Base-by-base conservation (phyloP, 35 echinoderm and acorn worm species). In the Eucidaris tribuloides region DNA sequence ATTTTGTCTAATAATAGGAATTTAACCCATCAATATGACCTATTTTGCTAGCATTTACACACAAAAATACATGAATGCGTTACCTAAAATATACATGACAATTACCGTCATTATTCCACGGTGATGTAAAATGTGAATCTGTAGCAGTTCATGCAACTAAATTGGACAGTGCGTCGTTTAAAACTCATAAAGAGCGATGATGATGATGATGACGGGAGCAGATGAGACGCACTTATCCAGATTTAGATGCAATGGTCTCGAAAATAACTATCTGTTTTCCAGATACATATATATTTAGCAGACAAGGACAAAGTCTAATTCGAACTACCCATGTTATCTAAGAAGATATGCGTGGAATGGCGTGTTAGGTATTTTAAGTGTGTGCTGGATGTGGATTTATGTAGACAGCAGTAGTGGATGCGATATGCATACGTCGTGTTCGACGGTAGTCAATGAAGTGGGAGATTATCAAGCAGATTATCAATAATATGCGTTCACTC, bases 281-380 rank as follows among this genome's bases (percentile, higher is more conserved):
- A 33, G 35, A 74, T 33, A 74, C 44, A 40, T 38, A 42, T 74
- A 74, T 74, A 74, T 74, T 74, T 74, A 74, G 68, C 68, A 25
- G 68, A 25, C 68, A 74, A 74, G 68, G 68, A 6, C 68, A 44
- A n/a, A n/a, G n/a, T n/a, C n/a, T n/a, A n/a, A n/a, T n/a, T n/a
- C n/a, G n/a, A n/a, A n/a, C n/a, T n/a, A n/a, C n/a, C n/a, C n/a
- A n/a, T n/a, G n/a, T n/a, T n/a, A n/a, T n/a, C n/a, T n/a, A n/a
- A n/a, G n/a, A n/a, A n/a, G n/a, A n/a, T n/a, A n/a, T n/a, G n/a
- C n/a, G n/a, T n/a, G n/a, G n/a, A n/a, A n/a, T n/a, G n/a, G n/a
- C n/a, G n/a, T n/a, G n/a, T n/a, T n/a, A n/a, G n/a, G n/a, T n/a
- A n/a, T n/a, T n/a, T n/a, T n/a, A n/a, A n/a, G n/a, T n/a, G n/a